These are phyloP conservation scores for Catharus fuscescens DNA, from an alignment of 2,113 vertebrate species.

Conservation along the genomic window DNA sequence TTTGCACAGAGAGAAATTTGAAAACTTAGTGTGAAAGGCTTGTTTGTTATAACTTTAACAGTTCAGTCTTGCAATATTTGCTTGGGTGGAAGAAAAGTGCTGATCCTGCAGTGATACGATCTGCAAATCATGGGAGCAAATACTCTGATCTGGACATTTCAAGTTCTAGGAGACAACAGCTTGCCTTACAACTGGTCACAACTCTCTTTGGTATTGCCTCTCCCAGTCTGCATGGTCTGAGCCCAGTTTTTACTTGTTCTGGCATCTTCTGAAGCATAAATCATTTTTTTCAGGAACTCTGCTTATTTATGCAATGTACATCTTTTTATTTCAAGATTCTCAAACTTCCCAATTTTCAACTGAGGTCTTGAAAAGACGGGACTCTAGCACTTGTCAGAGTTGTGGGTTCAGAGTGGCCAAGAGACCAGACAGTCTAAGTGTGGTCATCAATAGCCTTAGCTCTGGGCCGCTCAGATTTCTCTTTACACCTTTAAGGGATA, in stretches of 20 bases:
- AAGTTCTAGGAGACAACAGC: background rate
- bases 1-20: background rate
- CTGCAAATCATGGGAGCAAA: background rate
- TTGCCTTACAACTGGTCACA: background rate
- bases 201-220: background rate
- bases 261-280: background rate
- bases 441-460: background rate
- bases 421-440: background rate
- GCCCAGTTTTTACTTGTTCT: background rate
- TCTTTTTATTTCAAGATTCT: background rate
- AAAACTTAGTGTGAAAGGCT: background rate
- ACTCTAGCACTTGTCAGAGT: background rate
- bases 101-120: accelerated
- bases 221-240: background rate
- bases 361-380: background rate
- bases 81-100: background rate
- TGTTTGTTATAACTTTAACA: background rate
- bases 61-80: background rate
- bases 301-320: background rate
- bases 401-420: background rate
- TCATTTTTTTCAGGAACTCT: background rate
- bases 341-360: background rate
- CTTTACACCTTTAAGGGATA: background rate
- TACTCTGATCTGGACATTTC: background rate
- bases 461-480: accelerated